A percentile compares a stretch with the other conserved stretches of the same genome.
Evolutionary conservation across 1,140 invertebrate genomes (phyloP).

Genomic region (Meloidogyne chitwoodi): DNA sequence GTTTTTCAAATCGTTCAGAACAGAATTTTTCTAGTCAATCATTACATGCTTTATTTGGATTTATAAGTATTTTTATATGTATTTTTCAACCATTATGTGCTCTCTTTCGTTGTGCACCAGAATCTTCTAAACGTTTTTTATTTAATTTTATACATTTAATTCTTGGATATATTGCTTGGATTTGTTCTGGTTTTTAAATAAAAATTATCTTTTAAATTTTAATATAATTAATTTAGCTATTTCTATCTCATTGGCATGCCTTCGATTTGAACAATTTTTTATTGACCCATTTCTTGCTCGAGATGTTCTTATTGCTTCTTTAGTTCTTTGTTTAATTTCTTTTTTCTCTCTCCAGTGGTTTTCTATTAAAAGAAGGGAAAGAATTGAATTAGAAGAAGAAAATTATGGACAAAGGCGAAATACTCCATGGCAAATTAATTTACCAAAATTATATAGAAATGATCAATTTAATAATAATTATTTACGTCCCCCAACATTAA

Average conservation of each 20-base stretch:
- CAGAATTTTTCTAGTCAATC: conserved; percentile 1
- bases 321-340: background rate
- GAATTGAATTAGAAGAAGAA: background rate
- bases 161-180: conserved; percentile 9
- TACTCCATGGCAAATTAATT: background rate
- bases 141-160: conserved; percentile 4
- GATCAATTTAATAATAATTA: background rate
- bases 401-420: background rate
- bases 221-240: background rate
- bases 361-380: background rate
- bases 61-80: background rate
- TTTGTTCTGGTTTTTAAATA: background rate
- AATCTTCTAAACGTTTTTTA: background rate
- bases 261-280: background rate
- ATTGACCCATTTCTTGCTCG: background rate
- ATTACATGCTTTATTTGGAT: background rate
- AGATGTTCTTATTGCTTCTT: background rate
- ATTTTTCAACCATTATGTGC: background rate
- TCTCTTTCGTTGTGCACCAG: conserved; percentile 1
- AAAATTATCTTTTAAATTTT: background rate
- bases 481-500: background rate
- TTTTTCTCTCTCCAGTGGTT: conserved; percentile 7
- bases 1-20: background rate
- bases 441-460: background rate
- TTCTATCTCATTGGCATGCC: background rate